Percentiles rank a stretch among this genome's conserved stretches.
Conservation (phyloP, 2,888 invertebrate genomes). For the Troides oblongomaculatus region DNA sequence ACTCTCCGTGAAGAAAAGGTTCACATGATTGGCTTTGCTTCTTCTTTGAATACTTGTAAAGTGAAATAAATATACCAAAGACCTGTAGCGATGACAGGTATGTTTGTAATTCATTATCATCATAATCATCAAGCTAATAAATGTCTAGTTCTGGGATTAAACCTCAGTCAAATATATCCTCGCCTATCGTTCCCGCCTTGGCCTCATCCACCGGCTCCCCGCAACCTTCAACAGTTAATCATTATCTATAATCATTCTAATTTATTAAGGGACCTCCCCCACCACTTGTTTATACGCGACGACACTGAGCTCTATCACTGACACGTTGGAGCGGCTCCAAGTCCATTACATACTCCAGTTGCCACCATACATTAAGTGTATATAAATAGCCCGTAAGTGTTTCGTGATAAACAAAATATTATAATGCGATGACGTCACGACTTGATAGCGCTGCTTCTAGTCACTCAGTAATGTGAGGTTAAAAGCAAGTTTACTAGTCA, state of each 20-base stretch:
- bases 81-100: too few relatives aligned
- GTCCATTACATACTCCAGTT: conserved; percentile 17
- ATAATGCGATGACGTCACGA: conserved; percentile 12
- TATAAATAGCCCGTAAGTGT: conserved; percentile 23
- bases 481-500: too few relatives aligned
- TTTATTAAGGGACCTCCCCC: conserved; percentile 10
- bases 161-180: neutral
- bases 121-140: too few relatives aligned
- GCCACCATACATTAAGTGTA: conserved; percentile 18
- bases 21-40: too few relatives aligned
- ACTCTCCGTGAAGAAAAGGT: too few relatives aligned
- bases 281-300: conserved; percentile 9
- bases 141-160: neutral
- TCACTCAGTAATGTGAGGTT: neutral
- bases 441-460: neutral
- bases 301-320: conserved; percentile 14
- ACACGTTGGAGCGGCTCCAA: conserved; percentile 14
- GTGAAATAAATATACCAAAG: too few relatives aligned
- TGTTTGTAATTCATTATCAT: too few relatives aligned
- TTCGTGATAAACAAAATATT: conserved; percentile 22
- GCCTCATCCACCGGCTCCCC: neutral
- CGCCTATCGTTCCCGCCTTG: neutral
- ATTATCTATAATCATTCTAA: neutral
- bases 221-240: neutral
- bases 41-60: too few relatives aligned